Conservation (phyloP, 2,797 vertebrate genomes). For the Etheostoma nigrum region DNA sequence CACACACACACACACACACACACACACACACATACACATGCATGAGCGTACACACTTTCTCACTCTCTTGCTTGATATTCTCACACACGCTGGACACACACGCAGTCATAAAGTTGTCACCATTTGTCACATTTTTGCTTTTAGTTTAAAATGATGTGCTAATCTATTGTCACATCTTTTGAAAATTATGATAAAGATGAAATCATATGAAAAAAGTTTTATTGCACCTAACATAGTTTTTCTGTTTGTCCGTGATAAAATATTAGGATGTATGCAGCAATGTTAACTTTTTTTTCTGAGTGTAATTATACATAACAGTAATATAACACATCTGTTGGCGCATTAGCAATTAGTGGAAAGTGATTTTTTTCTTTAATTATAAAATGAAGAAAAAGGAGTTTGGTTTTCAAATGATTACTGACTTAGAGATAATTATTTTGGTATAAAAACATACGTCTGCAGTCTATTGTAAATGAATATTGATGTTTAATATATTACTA, state of each 20-base stretch:
- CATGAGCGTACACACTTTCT: conserved; percentile 18
- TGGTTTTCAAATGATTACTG: neutral
- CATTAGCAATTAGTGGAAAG: neutral
- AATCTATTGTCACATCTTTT: neutral
- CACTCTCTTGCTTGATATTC: conserved; percentile 4
- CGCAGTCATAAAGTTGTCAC: conserved; percentile 42
- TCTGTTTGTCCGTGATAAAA: neutral
- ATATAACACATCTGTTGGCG: neutral
- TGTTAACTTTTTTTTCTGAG: conserved; percentile 38
- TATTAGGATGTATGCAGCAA: neutral
- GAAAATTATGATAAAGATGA: neutral
- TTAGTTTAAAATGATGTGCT: conserved; percentile 13
- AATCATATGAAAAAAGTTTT: neutral
- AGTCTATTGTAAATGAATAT: too few species aligned
- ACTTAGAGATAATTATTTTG: conserved; percentile 3
- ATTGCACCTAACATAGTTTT: neutral
- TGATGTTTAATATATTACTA: neutral
- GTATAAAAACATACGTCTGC: neutral
- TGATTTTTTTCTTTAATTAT: neutral
- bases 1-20: conserved; percentile 17
- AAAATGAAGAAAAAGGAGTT: neutral
- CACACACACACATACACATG: neutral
- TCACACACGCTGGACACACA: conserved; percentile 3
- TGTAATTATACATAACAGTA: conserved; percentile 14
- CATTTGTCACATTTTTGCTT: conserved; percentile 21